These are phyloP conservation scores for Limnephilus marmoratus DNA, from an alignment of 2,888 invertebrate genomes.

Conservation along the genomic window DNA sequence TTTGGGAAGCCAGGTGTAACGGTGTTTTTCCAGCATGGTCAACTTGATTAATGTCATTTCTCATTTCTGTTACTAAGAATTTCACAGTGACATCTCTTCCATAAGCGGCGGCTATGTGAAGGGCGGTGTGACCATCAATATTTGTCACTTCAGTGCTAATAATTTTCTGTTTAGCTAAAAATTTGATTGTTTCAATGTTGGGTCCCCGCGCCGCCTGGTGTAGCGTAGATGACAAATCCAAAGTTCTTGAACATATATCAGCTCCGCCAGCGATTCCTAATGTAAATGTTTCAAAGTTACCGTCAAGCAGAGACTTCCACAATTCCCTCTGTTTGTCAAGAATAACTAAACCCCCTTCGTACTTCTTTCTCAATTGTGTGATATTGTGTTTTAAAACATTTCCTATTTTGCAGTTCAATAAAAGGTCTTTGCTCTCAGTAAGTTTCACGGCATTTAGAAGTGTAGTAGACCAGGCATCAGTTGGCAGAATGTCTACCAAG, in stretches of 20 bases:
- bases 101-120: neutral
- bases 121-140: neutral
- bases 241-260: neutral
- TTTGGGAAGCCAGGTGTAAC: neutral
- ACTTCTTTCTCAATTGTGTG: too few species aligned
- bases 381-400: too few species aligned
- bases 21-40: conserved; percentile 4
- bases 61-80: conserved; percentile 9
- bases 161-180: neutral
- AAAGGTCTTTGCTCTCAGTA: neutral
- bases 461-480: too few species aligned
- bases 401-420: too few species aligned
- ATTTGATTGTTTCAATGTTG: neutral
- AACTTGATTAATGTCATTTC: neutral
- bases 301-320: too few species aligned
- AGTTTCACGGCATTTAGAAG: neutral
- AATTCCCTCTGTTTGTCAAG: too few species aligned
- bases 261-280: neutral
- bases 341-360: too few species aligned
- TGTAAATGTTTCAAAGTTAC: too few species aligned
- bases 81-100: conserved; percentile 2
- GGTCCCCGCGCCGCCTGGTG: neutral
- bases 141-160: neutral
- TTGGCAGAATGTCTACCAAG: too few species aligned
- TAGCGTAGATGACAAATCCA: neutral